Percentiles rank a stretch among this genome's conserved stretches.
Evolutionary conservation across 2,797 vertebrate genomes (phyloP).

Genomic region (Vespertilio murinus): DNA sequence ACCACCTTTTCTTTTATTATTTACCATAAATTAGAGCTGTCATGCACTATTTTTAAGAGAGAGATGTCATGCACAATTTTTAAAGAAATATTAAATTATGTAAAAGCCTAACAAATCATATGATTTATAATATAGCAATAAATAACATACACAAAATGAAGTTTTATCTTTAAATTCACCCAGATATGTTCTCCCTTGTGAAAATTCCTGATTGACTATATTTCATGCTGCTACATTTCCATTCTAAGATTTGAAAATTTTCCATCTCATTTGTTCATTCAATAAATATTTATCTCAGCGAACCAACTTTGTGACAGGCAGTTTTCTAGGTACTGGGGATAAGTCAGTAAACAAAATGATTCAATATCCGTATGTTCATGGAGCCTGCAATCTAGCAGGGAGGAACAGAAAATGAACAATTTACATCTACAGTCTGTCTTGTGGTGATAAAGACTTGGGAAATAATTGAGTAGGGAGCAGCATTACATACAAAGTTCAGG

Average conservation of each 20-base stretch:
- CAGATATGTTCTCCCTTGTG: background rate
- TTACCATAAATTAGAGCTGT: background rate
- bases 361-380: background rate
- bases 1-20: background rate
- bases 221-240: background rate
- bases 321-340: background rate
- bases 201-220: background rate
- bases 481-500: background rate
- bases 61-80: background rate
- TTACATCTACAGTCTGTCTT: background rate
- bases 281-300: background rate
- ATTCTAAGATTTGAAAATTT: background rate
- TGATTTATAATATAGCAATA: background rate
- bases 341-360: constrained; percentile 19
- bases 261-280: background rate
- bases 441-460: background rate
- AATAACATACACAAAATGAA: background rate
- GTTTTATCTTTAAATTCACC: background rate
- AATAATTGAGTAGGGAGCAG: background rate
- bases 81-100: background rate
- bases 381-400: background rate
- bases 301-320: background rate
- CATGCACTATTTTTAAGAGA: background rate
- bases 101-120: background rate
- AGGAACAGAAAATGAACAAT: background rate